Percentiles rank a stretch among this genome's conserved stretches.
phyloP scores from a whole-genome alignment of 30 jellyfish, hydroid and myxozoan species.

The Pelagia noctiluca region DNA sequence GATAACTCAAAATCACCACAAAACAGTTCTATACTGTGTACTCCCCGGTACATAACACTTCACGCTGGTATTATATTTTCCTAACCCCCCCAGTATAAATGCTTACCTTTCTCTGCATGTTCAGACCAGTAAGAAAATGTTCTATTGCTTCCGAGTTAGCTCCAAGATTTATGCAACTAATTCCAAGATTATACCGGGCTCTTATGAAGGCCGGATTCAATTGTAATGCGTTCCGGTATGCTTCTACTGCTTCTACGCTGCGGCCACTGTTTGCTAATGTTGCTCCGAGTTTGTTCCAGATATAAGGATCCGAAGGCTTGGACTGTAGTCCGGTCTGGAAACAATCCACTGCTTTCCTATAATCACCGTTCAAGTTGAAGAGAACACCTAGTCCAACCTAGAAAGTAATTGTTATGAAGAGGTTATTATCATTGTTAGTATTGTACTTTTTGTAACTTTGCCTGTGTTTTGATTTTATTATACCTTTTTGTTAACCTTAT shows the following conservation, averaged over 20 bases:
- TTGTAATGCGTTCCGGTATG: constrained; percentile 86
- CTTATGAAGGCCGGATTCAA: constrained; percentile 93
- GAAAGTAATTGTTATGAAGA: background rate
- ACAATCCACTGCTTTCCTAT: constrained; percentile 94
- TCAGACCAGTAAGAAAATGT: constrained; percentile 87
- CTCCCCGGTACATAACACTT: background rate
- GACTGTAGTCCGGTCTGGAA: constrained; percentile 88
- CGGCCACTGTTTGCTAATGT: constrained; percentile 96
- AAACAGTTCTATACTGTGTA: no score
- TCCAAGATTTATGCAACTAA: constrained; percentile 85
- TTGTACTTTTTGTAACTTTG: no score
- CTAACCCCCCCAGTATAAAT: background rate
- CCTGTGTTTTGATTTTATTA: no score
- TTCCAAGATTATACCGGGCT: constrained; percentile 92
- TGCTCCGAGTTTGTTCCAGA: constrained; percentile 96
- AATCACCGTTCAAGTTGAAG: constrained; percentile 84
- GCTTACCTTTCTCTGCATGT: constrained; percentile 90
- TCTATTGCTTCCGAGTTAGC: constrained; percentile 88
- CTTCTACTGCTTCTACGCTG: constrained; percentile 93
- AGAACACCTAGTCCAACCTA: constrained; percentile 96
- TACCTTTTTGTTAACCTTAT: no score
- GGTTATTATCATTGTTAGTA: background rate
- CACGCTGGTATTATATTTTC: background rate
- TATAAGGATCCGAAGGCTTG: constrained; percentile 77
- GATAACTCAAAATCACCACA: no score